Evolutionary conservation across 2,888 invertebrate genomes (phyloP), one percentile per base, ranked within the genome.

Genomic region (Cremastobaeus sp.): DNA sequence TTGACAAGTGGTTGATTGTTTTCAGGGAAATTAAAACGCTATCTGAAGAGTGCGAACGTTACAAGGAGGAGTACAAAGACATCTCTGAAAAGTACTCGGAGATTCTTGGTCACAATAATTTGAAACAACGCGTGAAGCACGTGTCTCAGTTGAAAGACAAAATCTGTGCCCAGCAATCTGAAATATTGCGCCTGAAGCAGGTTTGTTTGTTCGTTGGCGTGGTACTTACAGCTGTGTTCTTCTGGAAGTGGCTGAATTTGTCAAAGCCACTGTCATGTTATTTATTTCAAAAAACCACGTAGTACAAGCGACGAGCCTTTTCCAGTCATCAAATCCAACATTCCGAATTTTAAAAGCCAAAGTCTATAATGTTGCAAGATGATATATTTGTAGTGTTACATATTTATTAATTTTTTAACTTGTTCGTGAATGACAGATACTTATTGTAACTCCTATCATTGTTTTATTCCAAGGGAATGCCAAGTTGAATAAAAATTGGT

Each of bases 61-160:
- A 90, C 2, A 81, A 86, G 76, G 84, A 85, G 2, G 89, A 91
- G 79, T 88, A 90, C 32, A 87, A 89, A 76, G 89, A 90, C 65
- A 85, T 92, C 48, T 88, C 89, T 9, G 83, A 88, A 43, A 90
- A 91, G 77, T 91, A 91, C 81, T 90, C 91, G 1, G 89, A 90
- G 69, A 83, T 91, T 50, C 84, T 92, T n/a, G 92, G 92, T 0
- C 92, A 92, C 78, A 91, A 91, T 76, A 93, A 92, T 83, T 90
- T 90, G 75, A 91, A 90, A 77, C 92, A 92, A 82, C 92, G 91
- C 83, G 91, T 92, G 47, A 90, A 91, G 65, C 91, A 92, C 79
- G 78, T 90, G 15, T 80, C 83, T 1, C 88, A 89, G 71, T 76
- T 90, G 15, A 90, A 90, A 80, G 84, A 84, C 14, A 89, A 89